phyloP scores from a whole-genome alignment of 2,797 vertebrate genomes.

The Xyrichtys novacula region DNA sequence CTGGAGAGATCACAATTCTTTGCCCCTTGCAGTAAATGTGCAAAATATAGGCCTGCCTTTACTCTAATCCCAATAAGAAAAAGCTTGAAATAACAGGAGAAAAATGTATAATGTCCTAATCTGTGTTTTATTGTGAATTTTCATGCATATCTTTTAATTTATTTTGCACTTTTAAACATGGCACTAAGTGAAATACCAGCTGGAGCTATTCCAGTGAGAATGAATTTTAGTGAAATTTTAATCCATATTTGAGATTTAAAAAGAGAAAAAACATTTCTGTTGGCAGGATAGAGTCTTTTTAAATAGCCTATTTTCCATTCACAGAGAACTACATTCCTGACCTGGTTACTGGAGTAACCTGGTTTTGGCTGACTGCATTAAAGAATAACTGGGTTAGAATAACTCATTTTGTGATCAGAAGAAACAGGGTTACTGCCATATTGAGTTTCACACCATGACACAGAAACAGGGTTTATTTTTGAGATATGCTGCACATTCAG shows the following conservation, averaged over 20 bases:
- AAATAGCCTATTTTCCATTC: slow-evolving; percentile 43
- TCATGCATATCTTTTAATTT: neutral
- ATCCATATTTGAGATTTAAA: slow-evolving; percentile 4
- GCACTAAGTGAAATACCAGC: neutral
- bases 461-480: slow-evolving; percentile 3
- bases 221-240: neutral
- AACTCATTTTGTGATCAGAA: slow-evolving; percentile 6
- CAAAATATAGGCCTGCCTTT: neutral
- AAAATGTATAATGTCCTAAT: too few relatives aligned
- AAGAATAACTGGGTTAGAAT: slow-evolving; percentile 48
- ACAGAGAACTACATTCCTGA: slow-evolving; percentile 41
- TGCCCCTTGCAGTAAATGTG: neutral
- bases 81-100: neutral
- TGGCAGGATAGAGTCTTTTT: neutral
- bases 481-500: neutral
- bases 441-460: slow-evolving; percentile 5
- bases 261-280: slow-evolving; percentile 22
- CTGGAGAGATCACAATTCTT: slow-evolving; percentile 3
- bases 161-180: neutral
- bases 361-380: slow-evolving; percentile 33
- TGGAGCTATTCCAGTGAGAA: slow-evolving; percentile 3
- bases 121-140: neutral
- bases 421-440: slow-evolving; percentile 5
- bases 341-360: slow-evolving; percentile 59
- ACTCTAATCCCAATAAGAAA: neutral